A percentile compares a stretch with the other conserved stretches of the same genome.
These are phyloP conservation scores for Alosa sapidissima DNA, from an alignment of 2,797 vertebrate genomes.

Conservation along the genomic window DNA sequence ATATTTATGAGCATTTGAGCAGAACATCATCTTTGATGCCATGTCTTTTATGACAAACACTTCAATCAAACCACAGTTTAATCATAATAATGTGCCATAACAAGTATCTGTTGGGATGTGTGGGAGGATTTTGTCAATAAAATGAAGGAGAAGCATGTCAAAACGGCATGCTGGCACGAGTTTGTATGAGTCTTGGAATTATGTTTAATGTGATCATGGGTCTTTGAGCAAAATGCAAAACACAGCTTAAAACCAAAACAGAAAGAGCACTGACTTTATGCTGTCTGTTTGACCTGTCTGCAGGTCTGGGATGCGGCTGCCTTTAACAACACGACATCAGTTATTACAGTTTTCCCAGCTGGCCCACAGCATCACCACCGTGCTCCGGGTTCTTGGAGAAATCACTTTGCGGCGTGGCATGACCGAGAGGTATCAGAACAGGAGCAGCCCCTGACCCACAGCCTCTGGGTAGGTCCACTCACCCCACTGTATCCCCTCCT, in stretches of 20 bases:
- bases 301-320: background rate
- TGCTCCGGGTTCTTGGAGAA: background rate
- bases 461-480: conserved; percentile 14
- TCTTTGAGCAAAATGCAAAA: background rate
- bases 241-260: background rate
- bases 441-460: conserved; percentile 18
- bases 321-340: background rate
- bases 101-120: conserved; percentile 27
- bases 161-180: background rate
- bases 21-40: conserved; percentile 26
- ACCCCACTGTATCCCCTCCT: background rate
- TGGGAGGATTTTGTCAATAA: conserved; percentile 6
- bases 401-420: background rate
- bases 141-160: background rate
- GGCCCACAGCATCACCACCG: background rate
- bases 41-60: conserved; percentile 38
- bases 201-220: background rate
- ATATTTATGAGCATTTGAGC: conserved; percentile 36
- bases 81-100: conserved; percentile 35
- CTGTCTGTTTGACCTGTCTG: background rate
- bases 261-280: too few species aligned
- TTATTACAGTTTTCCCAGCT: conserved; percentile 18
- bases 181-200: background rate
- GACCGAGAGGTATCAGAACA: background rate
- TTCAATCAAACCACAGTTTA: conserved; percentile 35